These are phyloP conservation scores for Mystacides longicornis DNA, from an alignment of 2,888 invertebrate genomes.

Conservation along the genomic window DNA sequence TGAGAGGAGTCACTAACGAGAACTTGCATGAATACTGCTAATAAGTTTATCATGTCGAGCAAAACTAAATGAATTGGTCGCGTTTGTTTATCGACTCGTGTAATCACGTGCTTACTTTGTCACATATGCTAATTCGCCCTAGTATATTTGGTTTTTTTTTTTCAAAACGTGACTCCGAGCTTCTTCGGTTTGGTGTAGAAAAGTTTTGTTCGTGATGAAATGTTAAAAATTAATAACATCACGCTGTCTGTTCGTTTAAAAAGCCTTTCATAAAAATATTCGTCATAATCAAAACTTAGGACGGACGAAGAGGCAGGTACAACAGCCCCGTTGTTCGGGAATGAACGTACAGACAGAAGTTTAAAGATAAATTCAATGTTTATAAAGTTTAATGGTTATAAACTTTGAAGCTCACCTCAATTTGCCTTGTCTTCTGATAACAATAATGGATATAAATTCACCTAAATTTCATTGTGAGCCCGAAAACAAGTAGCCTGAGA, in stretches of 20 bases:
- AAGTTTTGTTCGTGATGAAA: background rate
- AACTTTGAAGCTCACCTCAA: slow-evolving; percentile 1
- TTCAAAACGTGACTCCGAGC: background rate
- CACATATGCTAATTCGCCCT: no score
- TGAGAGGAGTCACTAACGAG: background rate
- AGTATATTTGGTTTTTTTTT: no score
- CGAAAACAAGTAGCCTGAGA: slow-evolving; percentile 1
- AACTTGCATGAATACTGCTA: background rate
- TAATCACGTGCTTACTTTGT: no score
- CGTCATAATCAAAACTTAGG: no score
- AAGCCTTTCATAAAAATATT: no score
- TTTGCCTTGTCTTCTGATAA: slow-evolving; percentile 1
- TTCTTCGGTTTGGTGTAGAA: background rate
- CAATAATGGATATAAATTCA: background rate
- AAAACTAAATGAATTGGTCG: background rate
- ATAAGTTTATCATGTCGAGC: background rate
- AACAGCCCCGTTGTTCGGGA: no score
- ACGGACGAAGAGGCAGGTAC: no score
- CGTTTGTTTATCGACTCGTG: background rate
- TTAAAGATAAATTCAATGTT: background rate
- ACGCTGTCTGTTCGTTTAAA: background rate
- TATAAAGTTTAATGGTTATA: slow-evolving; percentile 2
- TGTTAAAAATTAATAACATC: background rate
- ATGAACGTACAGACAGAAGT: no score
- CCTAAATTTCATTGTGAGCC: background rate